Base-by-base conservation (phyloP, 2,888 invertebrate genomes). In the Stictocephala bisonia region DNA sequence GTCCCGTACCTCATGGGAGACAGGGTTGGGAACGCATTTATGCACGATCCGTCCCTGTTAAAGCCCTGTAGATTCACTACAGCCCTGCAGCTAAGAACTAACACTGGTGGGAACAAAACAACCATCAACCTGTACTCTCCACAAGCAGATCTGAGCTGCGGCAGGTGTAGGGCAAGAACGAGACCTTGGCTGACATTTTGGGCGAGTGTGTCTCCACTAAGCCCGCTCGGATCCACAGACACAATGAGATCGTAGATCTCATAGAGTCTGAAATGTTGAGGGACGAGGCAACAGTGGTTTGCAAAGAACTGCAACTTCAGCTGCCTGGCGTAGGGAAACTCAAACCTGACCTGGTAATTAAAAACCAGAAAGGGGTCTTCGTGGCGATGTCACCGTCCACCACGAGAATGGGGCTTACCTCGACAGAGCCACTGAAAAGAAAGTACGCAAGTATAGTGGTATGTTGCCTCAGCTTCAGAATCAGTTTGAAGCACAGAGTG, bases 141-240 rank as follows among this genome's bases (percentile, higher is more conserved):
- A 9, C 53, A 67, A 44, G 11, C 0, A 15, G 48, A 50, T 11
- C n/a, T 73, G 18, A 26, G 20, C 13, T 83, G 83, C 73, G 56
- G 82, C 4, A 78, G 77, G 53, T 83, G 82, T 66, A 26, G 68
- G 1, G 13, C 26, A 35, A 73, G 75, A 67, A 70, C 1, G 83
- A 83, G 78, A 83, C 82, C 20, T 80, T 81, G 35, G 81, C 76
- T 0, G 81, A 82, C 72, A 79, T 82, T 4, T 72, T 82, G 11
- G 82, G 81, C 3, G 64, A 77, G n/a, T 77, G 76, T 35, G 24
- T 18, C 0, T 48, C 73, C 20, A 77, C 76, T 0, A 77, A 77
- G 51, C 13, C 20, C 13, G 44, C 48, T 1, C 20, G 74, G 4
- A 76, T 78, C 24, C 31, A 44, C 1, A 22, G 75, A 3, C 77